Evolutionary conservation across 2,113 vertebrate species (phyloP).

Genomic region (Neodon shergylaensis): DNA sequence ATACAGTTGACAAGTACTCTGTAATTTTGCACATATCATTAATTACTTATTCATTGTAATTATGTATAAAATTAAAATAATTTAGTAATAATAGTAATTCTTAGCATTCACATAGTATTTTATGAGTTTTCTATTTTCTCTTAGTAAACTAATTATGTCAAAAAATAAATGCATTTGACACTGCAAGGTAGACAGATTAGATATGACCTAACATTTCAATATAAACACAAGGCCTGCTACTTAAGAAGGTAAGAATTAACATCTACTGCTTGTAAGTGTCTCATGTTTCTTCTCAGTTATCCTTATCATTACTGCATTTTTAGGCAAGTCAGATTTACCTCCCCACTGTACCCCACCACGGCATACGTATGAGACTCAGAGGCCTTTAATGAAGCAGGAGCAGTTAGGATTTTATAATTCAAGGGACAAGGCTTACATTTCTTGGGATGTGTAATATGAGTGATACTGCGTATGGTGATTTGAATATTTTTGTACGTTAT

Average conservation of each 20-base stretch:
- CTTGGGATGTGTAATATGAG: background rate
- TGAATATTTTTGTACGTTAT: accelerated
- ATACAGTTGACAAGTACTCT: slow-evolving; percentile 41
- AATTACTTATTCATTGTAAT: slow-evolving; percentile 61
- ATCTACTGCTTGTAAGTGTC: background rate
- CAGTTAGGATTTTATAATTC: background rate
- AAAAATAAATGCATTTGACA: background rate
- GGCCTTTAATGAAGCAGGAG: background rate
- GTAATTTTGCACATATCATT: slow-evolving; percentile 24
- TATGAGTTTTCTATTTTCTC: background rate
- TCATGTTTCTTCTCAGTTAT: background rate
- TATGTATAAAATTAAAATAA: slow-evolving; percentile 63
- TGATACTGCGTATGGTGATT: accelerated
- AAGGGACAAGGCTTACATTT: background rate
- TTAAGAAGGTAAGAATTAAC: background rate
- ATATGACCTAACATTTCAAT: background rate
- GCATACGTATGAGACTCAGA: background rate
- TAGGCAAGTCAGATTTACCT: background rate
- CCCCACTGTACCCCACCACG: background rate
- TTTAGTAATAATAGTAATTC: slow-evolving; percentile 35
- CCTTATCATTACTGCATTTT: background rate
- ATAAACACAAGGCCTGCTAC: background rate
- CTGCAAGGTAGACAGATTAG: background rate
- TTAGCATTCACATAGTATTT: background rate
- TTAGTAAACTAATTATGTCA: background rate